Base-by-base conservation (phyloP, 1,140 invertebrate genomes). In the Drosophila santomea region DNA sequence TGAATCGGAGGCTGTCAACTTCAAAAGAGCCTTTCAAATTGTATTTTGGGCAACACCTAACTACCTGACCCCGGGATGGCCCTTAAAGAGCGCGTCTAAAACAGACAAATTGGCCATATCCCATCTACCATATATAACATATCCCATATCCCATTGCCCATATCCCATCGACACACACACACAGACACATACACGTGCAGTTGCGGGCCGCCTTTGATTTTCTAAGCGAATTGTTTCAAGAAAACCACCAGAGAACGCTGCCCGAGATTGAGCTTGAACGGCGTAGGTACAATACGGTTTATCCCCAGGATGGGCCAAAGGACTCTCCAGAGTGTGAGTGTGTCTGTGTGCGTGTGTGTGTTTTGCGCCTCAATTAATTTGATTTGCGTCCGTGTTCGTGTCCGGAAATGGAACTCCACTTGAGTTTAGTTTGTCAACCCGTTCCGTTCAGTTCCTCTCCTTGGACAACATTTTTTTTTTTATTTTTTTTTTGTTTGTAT, bases 201-300 rank as follows among this genome's bases (percentile, higher is more conserved):
- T 60, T 52, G 56, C 67, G 63, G 74, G 62, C 64, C 80, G 78
- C 86, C 89, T 91, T 91, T 91, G 90, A 91, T 91, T 91, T 91
- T 91, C 90, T 91, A 91, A 88, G 71, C 90, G 90, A 91, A 91
- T 91, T 91, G 90, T 91, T 91, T 90, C 90, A 91, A 90, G 90
- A 90, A 75, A 74, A 79, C 82, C 90, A 79, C 82, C 91, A 80
- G 82, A 91, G 89, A 72, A 77, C 14, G 41, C 78, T 66, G 56
- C 68, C 47, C 61, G 47, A 36, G 43, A 44, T 38, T 63, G 59
- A 52, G 48, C 48, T 50, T 54, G 59, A 55, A 20, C 39, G 38
- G 32, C 11, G 32, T 4, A 39, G 52, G 23, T 23, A 38, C 10
- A 25, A 35, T 52, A 55, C 17, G 55, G 38, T 28, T 45, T 44